Conservation (phyloP, 1,140 invertebrate genomes). For the silkworm (Bombyx mori) region DNA sequence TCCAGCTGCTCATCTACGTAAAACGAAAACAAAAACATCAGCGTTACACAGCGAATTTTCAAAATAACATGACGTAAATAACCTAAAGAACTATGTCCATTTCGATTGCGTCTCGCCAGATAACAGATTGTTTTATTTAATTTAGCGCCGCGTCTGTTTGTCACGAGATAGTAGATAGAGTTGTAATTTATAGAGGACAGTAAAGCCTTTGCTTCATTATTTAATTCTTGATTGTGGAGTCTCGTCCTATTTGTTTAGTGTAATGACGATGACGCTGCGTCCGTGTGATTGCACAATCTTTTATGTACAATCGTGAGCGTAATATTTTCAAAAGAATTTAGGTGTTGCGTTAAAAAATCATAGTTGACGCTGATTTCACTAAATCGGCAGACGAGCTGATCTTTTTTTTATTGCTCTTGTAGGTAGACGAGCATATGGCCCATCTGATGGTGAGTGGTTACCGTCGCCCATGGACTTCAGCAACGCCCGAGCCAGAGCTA, state of each 20-base stretch:
- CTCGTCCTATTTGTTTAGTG: slow-evolving; percentile 36
- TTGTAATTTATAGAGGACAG: slow-evolving; percentile 57
- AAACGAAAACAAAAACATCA: background rate
- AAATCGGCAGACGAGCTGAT: too few species aligned
- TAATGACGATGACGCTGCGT: slow-evolving; percentile 27
- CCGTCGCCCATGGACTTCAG: too few species aligned
- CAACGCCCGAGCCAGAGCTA: too few species aligned
- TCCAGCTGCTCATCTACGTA: background rate
- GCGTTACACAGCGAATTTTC: background rate
- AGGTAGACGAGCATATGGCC: too few species aligned
- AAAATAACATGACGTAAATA: background rate
- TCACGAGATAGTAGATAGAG: slow-evolving; percentile 31
- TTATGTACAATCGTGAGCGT: slow-evolving; percentile 12
- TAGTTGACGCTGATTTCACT: too few species aligned
- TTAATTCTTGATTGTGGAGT: slow-evolving; percentile 41
- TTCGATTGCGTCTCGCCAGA: slow-evolving; percentile 35
- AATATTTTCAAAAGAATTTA: too few species aligned
- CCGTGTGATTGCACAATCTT: slow-evolving; percentile 25
- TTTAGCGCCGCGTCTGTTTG: slow-evolving; percentile 44
- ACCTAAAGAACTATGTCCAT: slow-evolving; percentile 30
- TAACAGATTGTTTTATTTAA: slow-evolving; percentile 53
- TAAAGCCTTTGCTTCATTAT: slow-evolving; percentile 52
- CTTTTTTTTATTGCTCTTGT: too few species aligned
- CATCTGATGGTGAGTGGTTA: too few species aligned
- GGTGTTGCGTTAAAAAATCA: too few species aligned